Evolutionary conservation across 2,113 vertebrate genomes (phyloP), one percentile per base, ranked within the genome.

Genomic region (Tetraodon nigroviridis): DNA sequence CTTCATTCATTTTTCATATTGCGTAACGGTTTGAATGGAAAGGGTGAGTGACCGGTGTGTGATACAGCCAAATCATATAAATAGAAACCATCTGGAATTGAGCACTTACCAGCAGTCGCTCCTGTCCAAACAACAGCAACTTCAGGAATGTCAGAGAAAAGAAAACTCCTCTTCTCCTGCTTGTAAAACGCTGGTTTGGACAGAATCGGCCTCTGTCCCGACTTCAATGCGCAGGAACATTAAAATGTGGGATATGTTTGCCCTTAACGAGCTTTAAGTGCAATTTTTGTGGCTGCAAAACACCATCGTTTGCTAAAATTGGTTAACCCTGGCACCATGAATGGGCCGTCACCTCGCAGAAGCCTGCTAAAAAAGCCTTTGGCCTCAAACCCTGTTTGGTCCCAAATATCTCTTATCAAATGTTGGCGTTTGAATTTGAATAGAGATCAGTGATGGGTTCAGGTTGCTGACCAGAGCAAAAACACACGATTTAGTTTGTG

Each of bases 251-350:
- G 16, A 45, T 32, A 49, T 21, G 12, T 59, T 69, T 65, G 24
- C 32, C 42, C 21, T 51, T 51, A 74, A 75, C 71, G 55, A 73
- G 74, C 57, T 69, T 55, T 16, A 71, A 58, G 60, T 61, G 49
- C 51, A 62, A 69, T 74, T 61, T 85, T 83, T 74, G 67, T 58
- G 70, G 68, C 20, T 15, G 53, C 57, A 54, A 20, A 73, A 78
- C 53, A 72, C 68, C 45, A 42, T 52, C 50, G 55, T 72, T 67
- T 19, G 58, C 55, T 65, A n/a, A 51, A 29, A 58, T 20, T 71
- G 84, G 83, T 82, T 82, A 75, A 78, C 72, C 81, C 51, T 63
- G 66, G 59, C 0, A 18, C 69, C 67, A 76, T 80, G 81, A 88
- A 73, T 71, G 69, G 61, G 44, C 77, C 62, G 78, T 61, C 80